A percentile compares a stretch with the other conserved stretches of the same genome.
These are phyloP conservation scores for Drosophila putrida DNA, from an alignment of 2,888 invertebrate genomes.

Conservation along the genomic window DNA sequence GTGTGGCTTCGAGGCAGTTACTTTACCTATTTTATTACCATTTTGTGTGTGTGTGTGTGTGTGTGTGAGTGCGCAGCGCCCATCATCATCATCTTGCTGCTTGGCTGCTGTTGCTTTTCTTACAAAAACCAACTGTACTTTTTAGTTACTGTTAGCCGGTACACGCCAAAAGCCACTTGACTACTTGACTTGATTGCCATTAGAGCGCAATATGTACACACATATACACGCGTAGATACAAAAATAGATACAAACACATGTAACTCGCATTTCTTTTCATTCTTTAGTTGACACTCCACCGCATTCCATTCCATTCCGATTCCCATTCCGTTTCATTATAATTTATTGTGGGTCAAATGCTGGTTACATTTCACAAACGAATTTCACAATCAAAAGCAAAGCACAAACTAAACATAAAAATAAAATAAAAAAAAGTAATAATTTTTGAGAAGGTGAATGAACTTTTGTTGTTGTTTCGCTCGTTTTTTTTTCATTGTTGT, in stretches of 20 bases:
- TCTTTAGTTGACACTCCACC: constrained; percentile 55
- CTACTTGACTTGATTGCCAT: constrained; percentile 80
- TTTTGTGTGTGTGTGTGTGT: constrained; percentile 43
- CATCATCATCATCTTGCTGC: constrained; percentile 58
- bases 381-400: constrained; percentile 40
- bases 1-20: constrained; percentile 61
- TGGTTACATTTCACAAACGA: constrained; percentile 64
- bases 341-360: constrained; percentile 75
- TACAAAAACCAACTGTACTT: constrained; percentile 80
- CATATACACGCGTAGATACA: constrained; percentile 10
- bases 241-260: constrained; percentile 27
- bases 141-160: constrained; percentile 76
- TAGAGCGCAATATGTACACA: constrained; percentile 64
- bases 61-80: constrained; percentile 42
- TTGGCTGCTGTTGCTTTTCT: constrained; percentile 62
- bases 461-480: constrained; percentile 62
- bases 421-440: constrained; percentile 5
- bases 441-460: constrained; percentile 75
- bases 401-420: constrained; percentile 23
- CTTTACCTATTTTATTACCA: constrained; percentile 80
- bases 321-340: constrained; percentile 31
- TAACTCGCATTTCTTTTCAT: constrained; percentile 54
- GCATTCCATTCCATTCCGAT: constrained; percentile 37
- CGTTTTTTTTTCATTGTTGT: constrained; percentile 18
- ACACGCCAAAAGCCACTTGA: constrained; percentile 73